Conservation (phyloP, 1,140 invertebrate species). For the Bombus consobrinus region DNA sequence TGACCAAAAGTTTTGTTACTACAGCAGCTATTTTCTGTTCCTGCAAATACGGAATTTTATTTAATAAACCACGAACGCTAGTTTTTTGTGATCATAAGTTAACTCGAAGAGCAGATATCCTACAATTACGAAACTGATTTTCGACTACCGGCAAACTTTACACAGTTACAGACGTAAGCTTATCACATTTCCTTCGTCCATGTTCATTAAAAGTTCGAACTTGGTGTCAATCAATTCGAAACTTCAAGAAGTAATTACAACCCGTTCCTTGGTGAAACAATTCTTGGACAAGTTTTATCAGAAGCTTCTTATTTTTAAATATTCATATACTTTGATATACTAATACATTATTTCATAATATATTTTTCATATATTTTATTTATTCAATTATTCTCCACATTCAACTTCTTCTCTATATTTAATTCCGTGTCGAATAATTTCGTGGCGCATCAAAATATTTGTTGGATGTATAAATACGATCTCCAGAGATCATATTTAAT, state of each 20-base stretch:
- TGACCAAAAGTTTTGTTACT: neutral
- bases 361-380: too few species aligned
- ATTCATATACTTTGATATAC: neutral
- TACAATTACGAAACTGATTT: neutral
- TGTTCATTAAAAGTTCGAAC: constrained; percentile 4
- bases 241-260: neutral
- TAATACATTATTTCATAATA: neutral
- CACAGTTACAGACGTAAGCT: neutral
- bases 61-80: neutral
- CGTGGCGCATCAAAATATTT: neutral
- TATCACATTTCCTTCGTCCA: neutral
- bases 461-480: too few species aligned
- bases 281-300: neutral
- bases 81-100: neutral
- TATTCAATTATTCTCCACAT: neutral
- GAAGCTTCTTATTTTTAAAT: neutral
- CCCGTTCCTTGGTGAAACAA: neutral
- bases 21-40: neutral
- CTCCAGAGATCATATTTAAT: too few species aligned
- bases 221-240: neutral
- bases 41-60: neutral
- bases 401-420: too few species aligned
- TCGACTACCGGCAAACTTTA: neutral
- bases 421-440: neutral
- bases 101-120: neutral